phyloP scores from a whole-genome alignment of 2,113 vertebrate genomes.

The Rana temporaria region DNA sequence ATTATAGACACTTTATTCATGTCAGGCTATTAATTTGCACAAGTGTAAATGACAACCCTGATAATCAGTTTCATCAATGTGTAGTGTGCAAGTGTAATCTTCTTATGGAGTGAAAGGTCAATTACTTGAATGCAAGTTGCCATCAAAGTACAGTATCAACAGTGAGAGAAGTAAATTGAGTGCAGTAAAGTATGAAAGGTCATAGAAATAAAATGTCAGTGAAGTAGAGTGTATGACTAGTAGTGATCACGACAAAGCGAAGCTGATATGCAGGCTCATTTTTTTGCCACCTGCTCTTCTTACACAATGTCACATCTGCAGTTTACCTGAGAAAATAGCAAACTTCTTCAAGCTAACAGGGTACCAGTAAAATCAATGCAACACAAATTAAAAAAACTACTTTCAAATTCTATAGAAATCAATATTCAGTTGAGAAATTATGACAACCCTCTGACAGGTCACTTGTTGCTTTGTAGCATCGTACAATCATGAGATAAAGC shows the following conservation, averaged over 20 bases:
- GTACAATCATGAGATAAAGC: no score
- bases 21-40: no score
- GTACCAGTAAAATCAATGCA: constrained; percentile 24
- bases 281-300: constrained; percentile 32
- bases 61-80: no score
- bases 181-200: background rate
- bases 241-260: background rate
- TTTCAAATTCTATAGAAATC: constrained; percentile 6
- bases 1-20: no score
- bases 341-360: constrained; percentile 28
- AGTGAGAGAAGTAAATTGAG: background rate
- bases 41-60: no score
- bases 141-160: no score
- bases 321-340: constrained; percentile 1
- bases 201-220: background rate
- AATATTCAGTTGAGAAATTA: constrained; percentile 24
- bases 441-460: background rate
- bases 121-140: no score
- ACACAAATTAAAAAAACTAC: constrained; percentile 31
- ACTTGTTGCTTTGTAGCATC: background rate
- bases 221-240: background rate
- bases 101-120: no score
- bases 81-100: no score
- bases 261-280: constrained; percentile 1
- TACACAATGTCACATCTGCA: constrained; percentile 1